Base-by-base conservation (phyloP, 2,888 invertebrate genomes). In the Lumbricus terrestris region DNA sequence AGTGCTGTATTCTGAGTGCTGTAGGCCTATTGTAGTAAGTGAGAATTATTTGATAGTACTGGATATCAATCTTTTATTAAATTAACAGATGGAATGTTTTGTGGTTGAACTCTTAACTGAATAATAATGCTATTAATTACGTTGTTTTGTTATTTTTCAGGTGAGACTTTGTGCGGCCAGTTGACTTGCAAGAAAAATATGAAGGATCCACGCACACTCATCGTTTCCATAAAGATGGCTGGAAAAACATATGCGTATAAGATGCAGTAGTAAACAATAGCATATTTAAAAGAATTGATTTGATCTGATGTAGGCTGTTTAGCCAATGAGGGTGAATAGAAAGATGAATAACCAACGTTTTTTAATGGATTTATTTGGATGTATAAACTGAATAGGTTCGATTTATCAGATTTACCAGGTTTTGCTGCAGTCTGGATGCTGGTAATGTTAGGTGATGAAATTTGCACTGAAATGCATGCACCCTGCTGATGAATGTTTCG, bases 181-280 rank as follows among this genome's bases (percentile, higher is more conserved):
- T 96, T 98, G n/a, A 96, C 96, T 88, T 97, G 97, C 93, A 96
- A 95, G 91, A 96, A 97, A 93, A 96, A 97, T 93, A 96, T 96
- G 92, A 96, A 96, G 92, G 97, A 97, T 95, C 96, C 91, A 33
- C 89, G 92, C 13, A 90, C 91, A 6, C 89, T 92, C 11, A 89
- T 89, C 35, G 90, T 92, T 33, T 89, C 82, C n/a, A 83, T 92
- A 54, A 89, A 85, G 29, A 13, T 92, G 35, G 83, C 34, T 23
- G 91, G 91, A 88, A 42, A 89, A 42, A 90, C 89, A 2, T n/a
- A 37, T 38, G 90, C 38, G 13, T 92, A 89, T 90, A 16, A 89
- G 29, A 91, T 92, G 91, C 54, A 92, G 40, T 92, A 88, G 88
- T 69, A n/a, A 69, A 69, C 69, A 69, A n/a, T n/a, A n/a, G 69